Conservation (phyloP, 2,113 vertebrate species). For the Scortum barcoo region DNA sequence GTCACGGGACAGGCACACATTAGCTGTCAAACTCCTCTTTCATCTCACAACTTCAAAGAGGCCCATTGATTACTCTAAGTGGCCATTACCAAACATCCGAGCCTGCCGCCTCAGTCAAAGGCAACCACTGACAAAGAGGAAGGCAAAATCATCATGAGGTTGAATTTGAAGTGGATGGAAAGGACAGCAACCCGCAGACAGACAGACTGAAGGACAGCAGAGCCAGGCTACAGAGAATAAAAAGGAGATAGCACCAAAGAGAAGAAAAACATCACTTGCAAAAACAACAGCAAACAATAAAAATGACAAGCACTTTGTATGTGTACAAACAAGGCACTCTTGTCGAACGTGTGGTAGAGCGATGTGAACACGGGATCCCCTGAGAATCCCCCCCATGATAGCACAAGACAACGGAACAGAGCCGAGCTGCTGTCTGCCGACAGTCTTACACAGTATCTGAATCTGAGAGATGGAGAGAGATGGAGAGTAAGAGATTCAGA, state of each 20-base stretch:
- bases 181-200: constrained; percentile 44
- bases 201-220: constrained; percentile 39
- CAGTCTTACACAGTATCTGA: constrained; percentile 42
- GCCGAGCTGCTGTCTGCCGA: constrained; percentile 58
- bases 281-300: constrained; percentile 52
- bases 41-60: constrained; percentile 87
- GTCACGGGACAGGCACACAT: constrained; percentile 83
- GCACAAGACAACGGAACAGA: constrained; percentile 61
- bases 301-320: constrained; percentile 67
- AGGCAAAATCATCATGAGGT: constrained; percentile 72
- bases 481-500: constrained; percentile 41
- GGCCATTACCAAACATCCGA: constrained; percentile 86
- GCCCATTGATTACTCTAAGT: constrained; percentile 88
- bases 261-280: constrained; percentile 42
- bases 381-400: constrained; percentile 61
- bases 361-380: constrained; percentile 72
- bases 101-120: constrained; percentile 75
- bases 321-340: constrained; percentile 69
- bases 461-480: constrained; percentile 53
- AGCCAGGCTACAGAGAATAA: constrained; percentile 34
- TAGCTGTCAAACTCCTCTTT: constrained; percentile 86
- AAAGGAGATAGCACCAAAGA: constrained; percentile 41
- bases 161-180: constrained; percentile 61
- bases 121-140: constrained; percentile 76
- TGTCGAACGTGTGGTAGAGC: constrained; percentile 62